A percentile compares a stretch with the other conserved stretches of the same genome.
phyloP scores from a whole-genome alignment of 2,797 vertebrate species.

The Sus cebifrons region DNA sequence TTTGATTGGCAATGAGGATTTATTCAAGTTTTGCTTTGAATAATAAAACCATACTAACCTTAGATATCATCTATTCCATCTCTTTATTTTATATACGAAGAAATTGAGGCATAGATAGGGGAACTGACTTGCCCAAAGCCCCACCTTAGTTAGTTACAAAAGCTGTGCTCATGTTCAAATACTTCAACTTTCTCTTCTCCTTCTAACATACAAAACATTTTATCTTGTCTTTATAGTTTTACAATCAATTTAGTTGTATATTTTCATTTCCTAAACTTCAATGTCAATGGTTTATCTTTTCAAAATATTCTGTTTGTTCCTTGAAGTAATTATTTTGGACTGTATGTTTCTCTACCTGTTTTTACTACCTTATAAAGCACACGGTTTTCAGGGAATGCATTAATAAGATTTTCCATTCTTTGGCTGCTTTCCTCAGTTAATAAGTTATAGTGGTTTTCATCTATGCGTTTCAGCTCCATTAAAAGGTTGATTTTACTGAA shows the following conservation, averaged over 20 bases:
- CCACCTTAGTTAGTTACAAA: neutral
- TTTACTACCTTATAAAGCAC: neutral
- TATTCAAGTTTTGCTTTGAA: conserved; percentile 29
- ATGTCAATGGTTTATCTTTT: neutral
- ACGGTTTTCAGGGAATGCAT: neutral
- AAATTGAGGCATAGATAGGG: neutral
- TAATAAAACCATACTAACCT: neutral
- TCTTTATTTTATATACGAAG: neutral
- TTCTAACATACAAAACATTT: neutral
- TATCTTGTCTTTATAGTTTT: conserved; percentile 19
- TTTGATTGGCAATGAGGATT: neutral
- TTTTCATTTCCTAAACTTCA: neutral
- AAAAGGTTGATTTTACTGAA: conserved; percentile 60
- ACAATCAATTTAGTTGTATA: neutral
- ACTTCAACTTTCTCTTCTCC: neutral
- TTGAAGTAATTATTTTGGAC: conserved; percentile 38
- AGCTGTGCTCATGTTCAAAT: neutral
- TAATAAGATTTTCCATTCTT: conserved; percentile 61
- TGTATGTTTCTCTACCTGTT: neutral
- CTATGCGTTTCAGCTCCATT: neutral
- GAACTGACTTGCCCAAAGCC: neutral
- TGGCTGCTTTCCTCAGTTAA: conserved; percentile 37
- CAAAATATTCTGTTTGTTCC: conserved; percentile 62
- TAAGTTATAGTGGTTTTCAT: conserved; percentile 41
- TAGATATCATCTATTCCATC: neutral